Evolutionary conservation across 2,888 invertebrate genomes (phyloP).

Genomic region (Mantis religiosa): DNA sequence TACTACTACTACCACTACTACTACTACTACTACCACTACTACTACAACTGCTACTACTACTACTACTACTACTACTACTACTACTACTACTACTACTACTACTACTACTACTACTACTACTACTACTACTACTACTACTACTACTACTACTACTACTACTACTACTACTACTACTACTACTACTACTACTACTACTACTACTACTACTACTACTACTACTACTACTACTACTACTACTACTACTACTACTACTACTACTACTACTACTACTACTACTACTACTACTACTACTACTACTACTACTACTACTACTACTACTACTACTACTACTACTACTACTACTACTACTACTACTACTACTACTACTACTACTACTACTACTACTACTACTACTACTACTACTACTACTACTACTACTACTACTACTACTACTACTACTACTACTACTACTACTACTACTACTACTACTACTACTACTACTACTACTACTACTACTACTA

Average conservation of each 20-base stretch:
- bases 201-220: not conserved
- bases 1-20: not conserved
- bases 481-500: not conserved
- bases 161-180: not conserved
- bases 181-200: not conserved
- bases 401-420: not conserved
- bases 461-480: not conserved
- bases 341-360: not conserved
- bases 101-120: not conserved
- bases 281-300: not conserved
- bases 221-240: not conserved
- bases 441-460: not conserved
- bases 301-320: not conserved
- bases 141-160: not conserved
- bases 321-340: not conserved
- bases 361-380: not conserved
- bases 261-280: not conserved
- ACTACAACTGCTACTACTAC: not conserved
- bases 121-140: not conserved
- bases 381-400: not conserved
- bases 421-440: not conserved
- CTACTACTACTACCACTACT: not conserved
- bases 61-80: not conserved
- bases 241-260: not conserved
- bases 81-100: not conserved